phyloP scores from a whole-genome alignment of 2,113 vertebrate genomes.

The Plestiodon gilberti region DNA sequence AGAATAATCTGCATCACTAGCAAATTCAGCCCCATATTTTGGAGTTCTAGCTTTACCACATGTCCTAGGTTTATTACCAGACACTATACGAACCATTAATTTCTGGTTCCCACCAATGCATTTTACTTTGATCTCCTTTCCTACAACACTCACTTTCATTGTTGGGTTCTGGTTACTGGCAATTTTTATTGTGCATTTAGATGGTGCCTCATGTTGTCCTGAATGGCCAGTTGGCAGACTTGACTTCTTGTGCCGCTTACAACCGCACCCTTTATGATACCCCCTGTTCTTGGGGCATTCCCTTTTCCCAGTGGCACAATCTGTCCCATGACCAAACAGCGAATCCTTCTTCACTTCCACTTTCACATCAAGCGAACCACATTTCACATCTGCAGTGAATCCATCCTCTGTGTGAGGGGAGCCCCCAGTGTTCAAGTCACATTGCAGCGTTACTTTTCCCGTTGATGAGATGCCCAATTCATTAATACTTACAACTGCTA shows the following conservation, averaged over 20 bases:
- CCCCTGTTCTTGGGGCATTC: constrained; percentile 53
- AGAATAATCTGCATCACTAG: constrained; percentile 59
- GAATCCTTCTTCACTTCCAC: constrained; percentile 77
- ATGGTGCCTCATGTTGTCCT: constrained; percentile 1
- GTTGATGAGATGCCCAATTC: constrained; percentile 58
- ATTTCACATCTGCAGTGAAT: constrained; percentile 75
- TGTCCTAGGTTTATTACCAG: constrained; percentile 35
- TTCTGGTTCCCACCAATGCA: constrained; percentile 60
- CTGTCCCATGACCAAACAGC: constrained; percentile 59
- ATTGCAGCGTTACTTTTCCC: constrained; percentile 70
- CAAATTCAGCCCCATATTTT: constrained; percentile 9
- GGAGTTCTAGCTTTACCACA: neutral
- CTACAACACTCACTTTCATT: constrained; percentile 69
- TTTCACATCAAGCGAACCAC: constrained; percentile 67
- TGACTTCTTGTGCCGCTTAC: constrained; percentile 15
- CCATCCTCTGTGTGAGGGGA: constrained; percentile 21
- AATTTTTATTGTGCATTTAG: constrained; percentile 40
- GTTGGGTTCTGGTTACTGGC: constrained; percentile 39
- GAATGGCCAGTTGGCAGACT: neutral
- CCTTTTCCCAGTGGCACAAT: constrained; percentile 60
- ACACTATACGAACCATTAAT: constrained; percentile 65
- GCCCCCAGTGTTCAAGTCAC: constrained; percentile 51
- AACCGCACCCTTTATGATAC: constrained; percentile 47
- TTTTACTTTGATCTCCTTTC: constrained; percentile 65
- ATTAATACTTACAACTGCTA: constrained; percentile 74